Base-by-base conservation (phyloP, 2,113 vertebrate genomes). In the Boulengeromyrus knoepffleri region DNA sequence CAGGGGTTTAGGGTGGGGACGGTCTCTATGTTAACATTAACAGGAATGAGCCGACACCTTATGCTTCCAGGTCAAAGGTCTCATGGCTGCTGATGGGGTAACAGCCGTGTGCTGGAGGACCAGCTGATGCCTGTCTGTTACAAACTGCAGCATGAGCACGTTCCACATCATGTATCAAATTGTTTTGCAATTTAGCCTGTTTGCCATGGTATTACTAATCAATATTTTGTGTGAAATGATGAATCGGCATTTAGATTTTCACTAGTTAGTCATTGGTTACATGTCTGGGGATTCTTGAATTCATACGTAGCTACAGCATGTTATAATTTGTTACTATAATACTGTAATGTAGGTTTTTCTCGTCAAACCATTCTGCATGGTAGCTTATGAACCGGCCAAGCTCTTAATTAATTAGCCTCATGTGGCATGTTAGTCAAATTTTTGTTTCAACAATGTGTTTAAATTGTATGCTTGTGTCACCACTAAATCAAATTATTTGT, bases 1-100 rank as follows among this genome's bases (percentile, higher is more conserved):
- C 93, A 94, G 92, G 88, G 85, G 80, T 88, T 88, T 45, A 90
- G 93, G 92, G 91, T 9, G 93, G 91, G 92, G 80, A 92, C 50
- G 90, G 87, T 85, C 83, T 5, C 83, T 66, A 42, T 80, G 88
- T 89, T 88, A 19, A 3, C 24, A 24, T 49, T 86, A 86, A 86
- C n/a, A 12, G 47, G 46, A 86, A 49, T 13, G 45, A 50, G 45
- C 42, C 3, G 5, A 49, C 36, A 46, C 2, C 83, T 85, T 45
- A 42, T 45, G 19, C 47, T 86, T 50, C 45, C 84, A 50, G 45
- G 84, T 86, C 47, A 86, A 47, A 86, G 47, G 46, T 49, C 47
- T 1, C 45, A 27, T 12, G n/a, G 84, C 45, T 85, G n/a, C 70
- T 10, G 10, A 85, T 49, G 21, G 83, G 24, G 83, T 47, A 49